Conservation (phyloP, 1,140 invertebrate genomes). For the Sogatella furcifera region DNA sequence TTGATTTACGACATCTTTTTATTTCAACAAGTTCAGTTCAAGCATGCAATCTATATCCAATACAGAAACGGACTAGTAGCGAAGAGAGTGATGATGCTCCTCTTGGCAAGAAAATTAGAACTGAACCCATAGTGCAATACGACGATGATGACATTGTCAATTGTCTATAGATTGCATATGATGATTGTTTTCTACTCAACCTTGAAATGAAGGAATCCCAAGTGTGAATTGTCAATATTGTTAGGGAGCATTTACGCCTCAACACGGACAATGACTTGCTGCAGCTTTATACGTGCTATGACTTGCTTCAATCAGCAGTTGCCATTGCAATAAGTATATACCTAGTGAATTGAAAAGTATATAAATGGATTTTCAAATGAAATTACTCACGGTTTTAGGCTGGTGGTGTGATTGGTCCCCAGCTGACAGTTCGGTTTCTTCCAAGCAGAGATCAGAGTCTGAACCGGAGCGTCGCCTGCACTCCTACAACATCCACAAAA, state of each 20-base stretch:
- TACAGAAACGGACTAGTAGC: neutral
- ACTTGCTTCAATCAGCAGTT: too few relatives aligned
- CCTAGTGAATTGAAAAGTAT: neutral
- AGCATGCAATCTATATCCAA: too few relatives aligned
- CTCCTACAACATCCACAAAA: conserved; percentile 30
- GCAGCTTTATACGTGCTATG: too few relatives aligned
- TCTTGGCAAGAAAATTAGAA: neutral
- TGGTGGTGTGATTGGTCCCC: conserved; percentile 11
- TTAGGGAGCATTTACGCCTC: too few relatives aligned
- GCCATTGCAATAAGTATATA: too few relatives aligned
- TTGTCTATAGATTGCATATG: too few relatives aligned
- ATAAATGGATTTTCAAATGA: neutral
- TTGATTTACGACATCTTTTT: too few relatives aligned
- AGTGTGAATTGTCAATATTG: too few relatives aligned
- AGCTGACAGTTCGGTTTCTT: conserved; percentile 43
- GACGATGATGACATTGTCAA: neutral
- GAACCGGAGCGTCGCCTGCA: conserved; percentile 56
- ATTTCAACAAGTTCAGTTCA: too few relatives aligned
- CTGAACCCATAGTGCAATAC: neutral
- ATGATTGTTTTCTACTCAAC: too few relatives aligned
- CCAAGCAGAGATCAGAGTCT: conserved; percentile 77
- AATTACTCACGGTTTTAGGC: conserved; percentile 18
- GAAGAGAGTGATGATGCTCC: neutral
- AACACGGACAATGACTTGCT: too few relatives aligned
- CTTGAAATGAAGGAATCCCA: too few relatives aligned